A percentile compares a stretch with the other conserved stretches of the same genome.
These are phyloP conservation scores for Enoplolaimus lenunculus DNA, from an alignment of 2,888 invertebrate species.

Conservation along the genomic window DNA sequence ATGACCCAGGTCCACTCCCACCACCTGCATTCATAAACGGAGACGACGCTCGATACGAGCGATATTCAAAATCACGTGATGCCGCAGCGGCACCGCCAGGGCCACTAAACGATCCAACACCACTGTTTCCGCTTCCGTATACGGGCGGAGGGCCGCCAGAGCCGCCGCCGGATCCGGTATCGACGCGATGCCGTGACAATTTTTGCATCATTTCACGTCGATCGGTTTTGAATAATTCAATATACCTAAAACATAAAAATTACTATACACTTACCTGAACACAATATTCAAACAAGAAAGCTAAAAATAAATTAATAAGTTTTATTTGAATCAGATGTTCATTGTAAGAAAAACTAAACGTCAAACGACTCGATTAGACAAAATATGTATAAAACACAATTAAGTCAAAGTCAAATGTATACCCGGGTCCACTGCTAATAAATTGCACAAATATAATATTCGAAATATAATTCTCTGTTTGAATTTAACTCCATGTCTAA, in stretches of 20 bases:
- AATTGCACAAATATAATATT: too few species aligned
- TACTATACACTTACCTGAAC: too few species aligned
- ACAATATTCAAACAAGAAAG: too few species aligned
- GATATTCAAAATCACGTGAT: neutral
- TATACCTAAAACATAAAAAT: slow-evolving; percentile 59
- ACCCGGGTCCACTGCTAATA: too few species aligned
- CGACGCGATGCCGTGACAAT: slow-evolving; percentile 43
- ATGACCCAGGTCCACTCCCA: neutral
- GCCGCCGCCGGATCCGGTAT: slow-evolving; percentile 23
- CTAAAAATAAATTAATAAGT: too few species aligned
- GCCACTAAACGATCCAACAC: slow-evolving; percentile 25
- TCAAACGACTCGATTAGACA: too few species aligned
- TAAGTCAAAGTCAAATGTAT: too few species aligned
- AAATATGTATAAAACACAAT: too few species aligned
- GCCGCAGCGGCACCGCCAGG: neutral
- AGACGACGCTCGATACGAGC: neutral
- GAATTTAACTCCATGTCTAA: too few species aligned
- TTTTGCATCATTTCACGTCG: slow-evolving; percentile 67
- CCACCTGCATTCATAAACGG: neutral
- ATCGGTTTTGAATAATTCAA: slow-evolving; percentile 87
- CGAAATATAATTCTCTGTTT: too few species aligned
- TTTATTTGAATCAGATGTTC: too few species aligned
- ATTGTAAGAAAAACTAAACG: too few species aligned
- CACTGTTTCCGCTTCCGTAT: slow-evolving; percentile 24
- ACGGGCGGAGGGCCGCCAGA: slow-evolving; percentile 25